Base-by-base conservation (phyloP, 2,888 invertebrate species). In the Caenorhabditis afra region DNA sequence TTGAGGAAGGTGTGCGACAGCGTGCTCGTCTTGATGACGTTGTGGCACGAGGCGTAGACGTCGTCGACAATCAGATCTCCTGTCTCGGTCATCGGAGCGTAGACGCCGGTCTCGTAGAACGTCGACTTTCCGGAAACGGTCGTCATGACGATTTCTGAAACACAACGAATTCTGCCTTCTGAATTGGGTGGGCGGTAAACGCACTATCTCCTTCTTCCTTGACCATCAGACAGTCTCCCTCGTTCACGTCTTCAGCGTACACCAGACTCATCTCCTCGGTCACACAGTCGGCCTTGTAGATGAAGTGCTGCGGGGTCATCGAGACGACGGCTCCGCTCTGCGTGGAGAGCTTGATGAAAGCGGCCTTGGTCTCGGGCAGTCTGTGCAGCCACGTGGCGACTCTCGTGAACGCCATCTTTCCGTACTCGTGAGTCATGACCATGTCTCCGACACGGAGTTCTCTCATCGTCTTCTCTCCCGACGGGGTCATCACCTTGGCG, bases 281-380 rank as follows among this genome's bases (percentile, higher is more conserved):
- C 12, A 37, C 57, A n/a, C 80, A 80, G 16, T 71, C 62, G 39
- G 62, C 82, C 76, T 76, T 85, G 78, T 86, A 86, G 53, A 87
- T 86, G 78, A 87, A 87, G 77, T 87, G 87, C 50, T 85, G 86
- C 14, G 87, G 87, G 23, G 87, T 87, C 58, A 87, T 70, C 22
- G 82, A 81, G 23, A 79, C 39, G 44, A 55, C 67, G 22, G 79
- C 62, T 47, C 80, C 85, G n/a, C 79, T 53, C 10, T 76, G 71
- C n/a, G 86, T 82, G 10, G 81, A 62, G 3, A 87, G 20, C 18
- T 75, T 74, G 35, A 87, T 78, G 79, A 87, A 87, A 7, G 80
- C 79, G 5, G 86, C 87, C 18, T 79, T 80, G 7, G 71, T 75
- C 23, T 82, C 76, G 57, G 86, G 86, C 8, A 87, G 79, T 45